Conservation (phyloP, 2,888 invertebrate species). For the Artemia sinica region DNA sequence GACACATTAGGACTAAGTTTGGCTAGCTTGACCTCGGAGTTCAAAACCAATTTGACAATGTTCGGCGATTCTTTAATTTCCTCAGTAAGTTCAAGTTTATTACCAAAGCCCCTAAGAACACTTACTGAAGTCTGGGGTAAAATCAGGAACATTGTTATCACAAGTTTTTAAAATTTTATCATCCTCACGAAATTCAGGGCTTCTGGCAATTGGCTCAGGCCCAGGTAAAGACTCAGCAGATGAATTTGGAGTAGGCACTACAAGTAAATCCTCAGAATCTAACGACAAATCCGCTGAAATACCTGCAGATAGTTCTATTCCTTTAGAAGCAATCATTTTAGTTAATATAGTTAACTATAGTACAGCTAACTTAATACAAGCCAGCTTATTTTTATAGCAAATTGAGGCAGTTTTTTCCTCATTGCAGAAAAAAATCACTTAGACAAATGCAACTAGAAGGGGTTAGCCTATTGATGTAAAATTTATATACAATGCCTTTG, state of each 20-base stretch:
- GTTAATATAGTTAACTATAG: no score
- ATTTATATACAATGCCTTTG: no score
- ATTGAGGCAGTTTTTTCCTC: no score
- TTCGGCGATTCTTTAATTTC: neutral
- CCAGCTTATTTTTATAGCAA: no score
- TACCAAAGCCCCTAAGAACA: neutral
- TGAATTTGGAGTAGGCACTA: neutral
- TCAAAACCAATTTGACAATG: neutral
- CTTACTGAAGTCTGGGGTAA: neutral
- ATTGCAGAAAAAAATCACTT: no score
- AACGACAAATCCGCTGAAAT: neutral
- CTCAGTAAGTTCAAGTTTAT: neutral
- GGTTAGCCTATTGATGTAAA: no score
- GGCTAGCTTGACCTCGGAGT: neutral
- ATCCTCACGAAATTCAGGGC: neutral
- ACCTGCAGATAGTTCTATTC: neutral
- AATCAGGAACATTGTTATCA: neutral
- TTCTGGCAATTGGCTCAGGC: neutral
- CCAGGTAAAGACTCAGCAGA: neutral
- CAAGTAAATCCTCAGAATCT: neutral
- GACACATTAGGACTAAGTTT: constrained; percentile 1
- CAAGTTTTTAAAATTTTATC: neutral
- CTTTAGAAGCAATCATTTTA: neutral
- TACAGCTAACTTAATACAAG: no score
- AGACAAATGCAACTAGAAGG: no score